Base-by-base conservation (phyloP, 1,140 invertebrate genomes). In the Venturia canescens region DNA sequence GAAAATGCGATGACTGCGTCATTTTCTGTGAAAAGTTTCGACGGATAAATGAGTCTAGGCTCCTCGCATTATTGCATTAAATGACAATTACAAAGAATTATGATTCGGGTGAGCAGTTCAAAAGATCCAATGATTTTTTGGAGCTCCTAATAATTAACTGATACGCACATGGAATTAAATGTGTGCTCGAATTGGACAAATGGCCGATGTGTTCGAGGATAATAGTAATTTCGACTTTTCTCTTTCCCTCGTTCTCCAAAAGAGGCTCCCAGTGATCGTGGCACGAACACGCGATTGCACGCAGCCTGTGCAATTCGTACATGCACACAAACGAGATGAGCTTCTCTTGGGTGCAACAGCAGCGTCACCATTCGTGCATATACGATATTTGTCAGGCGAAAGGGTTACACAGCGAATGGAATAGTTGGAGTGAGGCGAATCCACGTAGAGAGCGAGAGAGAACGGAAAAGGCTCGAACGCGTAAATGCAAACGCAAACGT, bases 401-500 rank as follows among this genome's bases (percentile, higher is more conserved):
- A 83, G 86, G 82, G 38, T 29, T 57, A 57, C 53, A 57, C 48
- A 27, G 48, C 23, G 26, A 57, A 74, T 74, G 48, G 53, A 9
- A 57, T 57, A n/a, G 11, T 57, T 57, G n/a, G 21, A 57, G 53
- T 48, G 44, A 74, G 67, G 38, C 9, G 1, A 15, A 31, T 23
- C 26, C 31, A 78, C 31, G 11, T 6, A 44, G 38, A 29, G 60
- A 77, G 44, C 1, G 3, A 44, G 7, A 44, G 7, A 44, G 2
- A 44, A 9, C 1, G 38, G 11, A 11, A 72, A 23, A 44, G 29
- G 21, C 2, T 9, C n/a, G 31, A 72, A 21, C 23, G 34, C 50
- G 23, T 79, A 88, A 89, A 89, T 85, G 85, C 84, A 82, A 85
- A 85, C 83, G 84, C 82, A 87, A 89, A 88, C 83, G 83, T 84